Evolutionary conservation across 2,888 invertebrate species (phyloP).

Genomic region (Hybos culiciformis): DNA sequence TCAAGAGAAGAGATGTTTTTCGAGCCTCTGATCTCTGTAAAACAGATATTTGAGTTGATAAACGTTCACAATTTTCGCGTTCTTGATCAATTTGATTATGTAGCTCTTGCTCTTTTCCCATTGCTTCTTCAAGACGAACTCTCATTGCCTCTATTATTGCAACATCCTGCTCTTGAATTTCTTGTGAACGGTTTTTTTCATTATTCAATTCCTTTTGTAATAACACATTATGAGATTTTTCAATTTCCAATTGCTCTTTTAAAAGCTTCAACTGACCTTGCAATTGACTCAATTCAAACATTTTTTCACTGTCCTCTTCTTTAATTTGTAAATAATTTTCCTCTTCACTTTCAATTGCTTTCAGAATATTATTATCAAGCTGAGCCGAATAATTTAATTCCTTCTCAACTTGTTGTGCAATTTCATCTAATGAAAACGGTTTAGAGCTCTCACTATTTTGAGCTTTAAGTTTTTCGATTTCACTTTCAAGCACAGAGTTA

Average conservation of each 20-base stretch:
- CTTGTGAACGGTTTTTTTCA: constrained; percentile 43
- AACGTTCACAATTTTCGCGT: constrained; percentile 37
- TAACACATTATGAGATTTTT: constrained; percentile 41
- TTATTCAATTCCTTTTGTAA: constrained; percentile 43
- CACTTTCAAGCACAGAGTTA: constrained; percentile 37
- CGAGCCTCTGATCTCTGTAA: constrained; percentile 31
- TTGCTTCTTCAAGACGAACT: constrained; percentile 47
- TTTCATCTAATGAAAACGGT: constrained; percentile 39
- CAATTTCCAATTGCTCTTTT: constrained; percentile 30
- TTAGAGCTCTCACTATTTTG: constrained; percentile 25
- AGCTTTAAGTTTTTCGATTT: constrained; percentile 27
- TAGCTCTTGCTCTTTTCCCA: constrained; percentile 49
- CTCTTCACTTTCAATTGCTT: constrained; percentile 41
- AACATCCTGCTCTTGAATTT: constrained; percentile 48
- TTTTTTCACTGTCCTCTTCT: constrained; percentile 29
- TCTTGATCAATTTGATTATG: constrained; percentile 45
- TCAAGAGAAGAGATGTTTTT: constrained; percentile 24
- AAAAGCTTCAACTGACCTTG: constrained; percentile 5
- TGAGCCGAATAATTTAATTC: constrained; percentile 47
- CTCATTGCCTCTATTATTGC: constrained; percentile 51
- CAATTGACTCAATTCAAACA: constrained; percentile 27
- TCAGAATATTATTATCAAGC: constrained; percentile 44
- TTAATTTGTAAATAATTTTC: constrained; percentile 31
- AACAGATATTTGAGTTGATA: constrained; percentile 35
- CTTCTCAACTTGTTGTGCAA: constrained; percentile 41